Base-by-base conservation (phyloP, 2,888 invertebrate genomes). In the Salticus scenicus region DNA sequence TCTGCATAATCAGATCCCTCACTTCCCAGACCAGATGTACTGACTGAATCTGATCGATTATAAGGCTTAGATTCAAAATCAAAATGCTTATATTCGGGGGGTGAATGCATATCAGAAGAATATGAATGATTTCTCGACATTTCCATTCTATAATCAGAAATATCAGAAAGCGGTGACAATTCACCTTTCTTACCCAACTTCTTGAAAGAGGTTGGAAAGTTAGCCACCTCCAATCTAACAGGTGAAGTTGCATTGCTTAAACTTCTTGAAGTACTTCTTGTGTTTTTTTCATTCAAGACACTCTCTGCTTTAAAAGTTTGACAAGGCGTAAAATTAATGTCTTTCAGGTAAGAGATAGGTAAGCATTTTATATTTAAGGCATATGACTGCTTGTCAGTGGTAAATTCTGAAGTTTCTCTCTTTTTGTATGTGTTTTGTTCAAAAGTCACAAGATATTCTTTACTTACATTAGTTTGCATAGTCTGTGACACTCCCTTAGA, bases 311-410 rank as follows among this genome's bases (percentile, higher is more conserved):
- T 85, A n/a, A 87, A 84, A 31, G 86, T 77, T 17, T 87, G 88
- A 88, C 91, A 91, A 17, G 91, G 91, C 14, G 90, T 91, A 87
- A 91, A 91, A 88, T 89, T 91, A 24, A 91, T 89, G 87, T 91
- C 90, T 88, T 90, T 90, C 74, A 91, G 88, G 74, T 90, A 90
- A 87, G 91, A 90, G 88, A 91, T 90, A 20, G 91, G 90, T 88
- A 90, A 90, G 41, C 88, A 85, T 82, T 89, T 87, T 31, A 78
- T 74, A 33, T 63, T 87, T 51, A 80, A 72, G 4, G 75, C 31
- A 47, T 47, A 31, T 31, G 66, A 42, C n/a, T 67, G 72, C 33
- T 64, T 87, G 1, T 81, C 41, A 42, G 76, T 63, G 63, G 74
- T 69, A 72, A 42, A 74, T 14, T 51, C 64, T 30, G 7, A 79